phyloP scores from a whole-genome alignment of 1,140 invertebrate genomes.

The Trichonephila clavata region DNA sequence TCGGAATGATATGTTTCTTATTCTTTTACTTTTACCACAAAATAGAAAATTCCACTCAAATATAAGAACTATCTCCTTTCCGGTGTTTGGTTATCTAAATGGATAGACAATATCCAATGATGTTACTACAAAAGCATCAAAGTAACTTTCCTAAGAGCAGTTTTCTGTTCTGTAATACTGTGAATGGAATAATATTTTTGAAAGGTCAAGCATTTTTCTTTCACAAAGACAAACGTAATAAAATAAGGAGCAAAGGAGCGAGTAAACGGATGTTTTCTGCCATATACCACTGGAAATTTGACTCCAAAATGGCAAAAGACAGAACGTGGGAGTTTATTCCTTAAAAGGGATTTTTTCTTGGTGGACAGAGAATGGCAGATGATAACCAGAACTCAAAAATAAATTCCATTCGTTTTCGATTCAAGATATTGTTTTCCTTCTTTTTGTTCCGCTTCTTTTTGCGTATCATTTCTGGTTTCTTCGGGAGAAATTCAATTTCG shows the following conservation, averaged over 20 bases:
- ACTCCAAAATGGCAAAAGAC: constrained; percentile 56
- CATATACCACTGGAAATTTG: constrained; percentile 38
- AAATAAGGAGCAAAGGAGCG: not conserved
- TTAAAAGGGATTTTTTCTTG: constrained; percentile 16
- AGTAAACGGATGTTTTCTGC: constrained; percentile 25
- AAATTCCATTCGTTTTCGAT: constrained; percentile 46
- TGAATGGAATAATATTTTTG: constrained; percentile 63
- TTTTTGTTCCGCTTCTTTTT: not conserved
- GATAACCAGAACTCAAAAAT: constrained; percentile 59
- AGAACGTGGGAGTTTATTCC: constrained; percentile 46
- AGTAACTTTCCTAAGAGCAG: constrained; percentile 60
- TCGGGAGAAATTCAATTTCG: constrained; percentile 29
- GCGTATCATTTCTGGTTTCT: constrained; percentile 30
- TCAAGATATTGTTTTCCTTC: constrained; percentile 4
- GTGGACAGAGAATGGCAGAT: constrained; percentile 26
- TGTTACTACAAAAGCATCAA: not conserved
- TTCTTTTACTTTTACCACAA: not conserved
- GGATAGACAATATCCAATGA: constrained; percentile 41
- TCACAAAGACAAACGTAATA: constrained; percentile 22
- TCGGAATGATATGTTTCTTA: not conserved
- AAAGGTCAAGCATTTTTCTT: constrained; percentile 24
- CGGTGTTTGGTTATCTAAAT: not conserved
- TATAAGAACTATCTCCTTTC: not conserved
- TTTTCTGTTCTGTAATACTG: not conserved
- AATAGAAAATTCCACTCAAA: not conserved